A percentile compares a stretch with the other conserved stretches of the same genome.
phyloP scores from a whole-genome alignment of 1,140 invertebrate genomes.

The roundworm (Caenorhabditis elegans) region DNA sequence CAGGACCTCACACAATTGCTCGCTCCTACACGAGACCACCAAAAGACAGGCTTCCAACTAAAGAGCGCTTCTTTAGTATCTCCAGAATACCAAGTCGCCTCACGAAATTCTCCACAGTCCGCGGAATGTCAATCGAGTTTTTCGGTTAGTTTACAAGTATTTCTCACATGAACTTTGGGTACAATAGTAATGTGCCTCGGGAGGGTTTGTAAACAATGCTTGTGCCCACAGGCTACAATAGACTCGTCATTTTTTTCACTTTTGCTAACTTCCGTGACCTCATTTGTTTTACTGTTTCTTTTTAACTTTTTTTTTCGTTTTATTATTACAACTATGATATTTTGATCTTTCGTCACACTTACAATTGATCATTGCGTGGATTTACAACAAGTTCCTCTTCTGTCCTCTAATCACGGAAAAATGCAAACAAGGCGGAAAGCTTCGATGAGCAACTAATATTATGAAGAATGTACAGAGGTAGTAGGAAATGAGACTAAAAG shows the following conservation, averaged over 20 bases:
- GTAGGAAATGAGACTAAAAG: no score
- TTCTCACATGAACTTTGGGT: neutral
- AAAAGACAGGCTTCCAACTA: neutral
- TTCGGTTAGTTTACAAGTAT: neutral
- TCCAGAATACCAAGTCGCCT: slow-evolving; percentile 1
- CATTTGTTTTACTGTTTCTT: neutral
- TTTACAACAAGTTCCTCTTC: neutral
- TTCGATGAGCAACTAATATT: neutral
- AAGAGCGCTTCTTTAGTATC: slow-evolving; percentile 10
- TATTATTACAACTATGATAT: neutral
- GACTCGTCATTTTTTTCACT: neutral
- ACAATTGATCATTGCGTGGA: neutral
- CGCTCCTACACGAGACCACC: neutral
- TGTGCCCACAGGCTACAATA: neutral
- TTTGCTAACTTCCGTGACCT: neutral
- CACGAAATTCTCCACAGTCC: neutral
- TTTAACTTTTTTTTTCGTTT: neutral
- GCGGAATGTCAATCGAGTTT: neutral
- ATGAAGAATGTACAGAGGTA: no score
- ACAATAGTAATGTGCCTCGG: neutral
- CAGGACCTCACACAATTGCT: neutral
- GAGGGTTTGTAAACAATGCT: slow-evolving; percentile 19
- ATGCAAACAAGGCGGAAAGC: neutral
- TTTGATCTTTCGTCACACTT: slow-evolving; percentile 1
- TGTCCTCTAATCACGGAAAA: neutral